phyloP scores from a whole-genome alignment of 1,140 invertebrate species.

The Meloidogyne exigua region DNA sequence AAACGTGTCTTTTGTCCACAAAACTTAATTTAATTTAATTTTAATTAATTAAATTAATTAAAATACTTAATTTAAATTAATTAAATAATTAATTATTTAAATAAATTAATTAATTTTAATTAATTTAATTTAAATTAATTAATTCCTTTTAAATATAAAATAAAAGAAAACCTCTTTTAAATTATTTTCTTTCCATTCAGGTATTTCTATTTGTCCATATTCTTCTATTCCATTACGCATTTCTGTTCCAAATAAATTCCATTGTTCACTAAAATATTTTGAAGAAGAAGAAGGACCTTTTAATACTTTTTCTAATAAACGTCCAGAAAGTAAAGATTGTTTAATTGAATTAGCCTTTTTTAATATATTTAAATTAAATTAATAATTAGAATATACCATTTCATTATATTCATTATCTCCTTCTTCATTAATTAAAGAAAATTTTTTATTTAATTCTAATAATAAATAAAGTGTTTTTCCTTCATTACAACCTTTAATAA shows the following conservation, averaged over 20 bases:
- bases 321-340: constrained; percentile 11
- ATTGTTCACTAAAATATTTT: background rate
- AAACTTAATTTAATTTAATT: constrained; percentile 7
- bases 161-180: background rate
- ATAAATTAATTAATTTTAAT: too few species aligned
- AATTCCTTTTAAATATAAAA: too few species aligned
- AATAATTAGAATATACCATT: constrained; percentile 16
- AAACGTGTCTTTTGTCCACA: constrained; percentile 12
- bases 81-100: too few species aligned
- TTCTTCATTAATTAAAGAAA: constrained; percentile 47
- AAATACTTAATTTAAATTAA: too few species aligned
- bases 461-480: constrained; percentile 59
- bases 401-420: constrained; percentile 36
- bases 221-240: constrained; percentile 19
- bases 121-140: too few species aligned
- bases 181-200: constrained; percentile 19
- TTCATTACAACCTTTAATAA: constrained; percentile 54
- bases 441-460: constrained; percentile 58
- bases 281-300: background rate
- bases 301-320: constrained; percentile 8
- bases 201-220: constrained; percentile 11
- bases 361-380: constrained; percentile 7
- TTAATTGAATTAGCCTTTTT: constrained; percentile 12
- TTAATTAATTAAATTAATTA: too few species aligned
- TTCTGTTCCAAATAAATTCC: constrained; percentile 10